Base-by-base conservation (phyloP, 2,888 invertebrate genomes). In the Trypoxylon attenuatum region DNA sequence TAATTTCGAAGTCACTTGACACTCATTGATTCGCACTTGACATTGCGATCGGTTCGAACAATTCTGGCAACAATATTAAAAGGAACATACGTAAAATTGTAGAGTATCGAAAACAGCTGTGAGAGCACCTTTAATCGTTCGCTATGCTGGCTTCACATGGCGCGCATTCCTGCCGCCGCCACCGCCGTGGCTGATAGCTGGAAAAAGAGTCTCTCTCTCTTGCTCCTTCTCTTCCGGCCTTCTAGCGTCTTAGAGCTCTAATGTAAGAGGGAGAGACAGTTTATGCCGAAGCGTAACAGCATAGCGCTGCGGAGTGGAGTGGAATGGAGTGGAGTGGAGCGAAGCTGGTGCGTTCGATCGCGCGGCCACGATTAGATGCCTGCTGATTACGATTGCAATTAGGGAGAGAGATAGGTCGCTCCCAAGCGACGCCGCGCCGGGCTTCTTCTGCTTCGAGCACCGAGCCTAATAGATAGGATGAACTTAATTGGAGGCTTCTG, bases 111-210 rank as follows among this genome's bases (percentile, higher is more conserved):
- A n/a, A n/a, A n/a, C n/a, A 10, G 15, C 46, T 65, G 70, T 60
- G 70, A 51, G 60, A 54, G 54, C 51, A 53, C 54, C 53, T 63
- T 69, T 69, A 60, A 49, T 29, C 29, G 46, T 56, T 58, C 56
- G 53, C 39, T 66, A 53, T 53, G 53, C 51, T 49, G 42, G 51
- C 50, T 64, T 66, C 67, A 45, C 61, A 54, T 49, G 25, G 61
- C 45, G 54, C 51, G 53, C 54, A 60, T 68, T 68, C 58, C 60
- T 66, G 45, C 39, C 51, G 10, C 66, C 33, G 8, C 33, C 33
- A 13, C 27, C 27, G 27, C 27, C 6, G 25, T 38, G 41, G 39
- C 10, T 29, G 33, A 65, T 52, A 45, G 49, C 43, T 41, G 49
- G 59, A 52, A 55, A 59, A 66, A 42, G 27, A n/a, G 33, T 33